Base-by-base conservation (phyloP, 1,140 invertebrate species). In the Stegodyphus mimosarum region DNA sequence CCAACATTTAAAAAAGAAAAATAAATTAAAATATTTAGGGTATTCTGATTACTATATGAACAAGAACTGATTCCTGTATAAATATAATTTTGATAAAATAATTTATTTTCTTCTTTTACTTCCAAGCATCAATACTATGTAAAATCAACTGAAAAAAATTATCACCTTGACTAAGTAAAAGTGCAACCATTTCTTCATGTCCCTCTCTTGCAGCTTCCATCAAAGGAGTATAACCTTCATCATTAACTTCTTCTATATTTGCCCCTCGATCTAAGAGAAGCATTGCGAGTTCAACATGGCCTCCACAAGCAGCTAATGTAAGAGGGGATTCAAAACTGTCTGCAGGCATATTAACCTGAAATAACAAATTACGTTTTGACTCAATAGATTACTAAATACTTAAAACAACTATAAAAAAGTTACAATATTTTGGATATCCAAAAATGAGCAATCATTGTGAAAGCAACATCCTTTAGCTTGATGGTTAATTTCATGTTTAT, bases 321-420 rank as follows among this genome's bases (percentile, higher is more conserved):
- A 99, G 92, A 49, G 98, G 98, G 33, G 97, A 99, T 91, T 99
- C 98, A 92, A 99, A 99, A 91, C 98, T 99, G 90, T 99, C 98
- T 63, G 97, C 98, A 70, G 98, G 97, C 97, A 99, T 99, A 91
- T 99, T 99, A 9, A 98, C 96, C 94, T 95, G 88, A 10, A 90
- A 66, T 88, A 33, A 33, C 33, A 33, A 33, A 88, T 79, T 53
- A 75, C 13, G 1, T 5, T 52, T 13, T 17, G 7, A 87, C 49
- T 53, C 7, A 13, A 7, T n/a, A 53, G n/a, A 17, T 85, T n/a
- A 33, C 73, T 69, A 13, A 18, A 52, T n/a, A n/a, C 15, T n/a
- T 33, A 33, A 33, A 33, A 33, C 33, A 33, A 33, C 33, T 33
- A 33, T 1, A 33, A 33, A 33, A 33, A 33, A 33, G 33, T 33